Percentiles rank a stretch among this genome's conserved stretches.
Conservation (phyloP, 2,797 vertebrate genomes). For the Arctocebus calabarensis region DNA sequence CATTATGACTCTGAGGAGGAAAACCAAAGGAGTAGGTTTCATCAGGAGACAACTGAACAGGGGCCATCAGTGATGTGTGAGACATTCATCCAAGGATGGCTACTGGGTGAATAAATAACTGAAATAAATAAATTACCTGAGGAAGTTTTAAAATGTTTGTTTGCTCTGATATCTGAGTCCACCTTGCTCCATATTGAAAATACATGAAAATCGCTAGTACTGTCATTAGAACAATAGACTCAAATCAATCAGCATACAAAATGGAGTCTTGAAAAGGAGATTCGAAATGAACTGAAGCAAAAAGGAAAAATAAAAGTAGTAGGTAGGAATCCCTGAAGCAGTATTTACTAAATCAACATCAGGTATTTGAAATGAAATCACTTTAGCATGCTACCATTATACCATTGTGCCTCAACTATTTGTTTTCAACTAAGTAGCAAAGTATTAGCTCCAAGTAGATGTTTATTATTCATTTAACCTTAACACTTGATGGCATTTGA, state of each 20-base stretch:
- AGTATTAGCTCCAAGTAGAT: constrained; percentile 65
- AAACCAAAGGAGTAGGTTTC: neutral
- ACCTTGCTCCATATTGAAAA: constrained; percentile 79
- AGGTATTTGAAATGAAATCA: constrained; percentile 78
- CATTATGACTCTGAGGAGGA: neutral
- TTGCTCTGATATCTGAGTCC: constrained; percentile 71
- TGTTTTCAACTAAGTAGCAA: constrained; percentile 81
- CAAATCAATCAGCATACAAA: constrained; percentile 63
- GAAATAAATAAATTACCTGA: neutral
- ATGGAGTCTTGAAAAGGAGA: constrained; percentile 67
- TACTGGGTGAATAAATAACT: neutral
- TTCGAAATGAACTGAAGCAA: constrained; percentile 78
- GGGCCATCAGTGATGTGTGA: neutral
- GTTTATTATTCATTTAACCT: constrained; percentile 76
- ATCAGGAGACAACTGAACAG: neutral
- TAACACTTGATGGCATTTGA: constrained; percentile 72
- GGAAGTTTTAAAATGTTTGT: constrained; percentile 73
- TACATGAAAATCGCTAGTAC: constrained; percentile 75
- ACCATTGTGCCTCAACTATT: constrained; percentile 80
- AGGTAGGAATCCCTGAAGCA: constrained; percentile 1
- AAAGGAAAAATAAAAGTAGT: constrained; percentile 29
- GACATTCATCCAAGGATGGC: neutral
- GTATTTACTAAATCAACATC: constrained; percentile 63
- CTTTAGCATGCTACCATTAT: constrained; percentile 71
- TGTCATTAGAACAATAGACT: constrained; percentile 44